These are phyloP conservation scores for Pipistrellus pygmaeus DNA, from an alignment of 2,797 vertebrate species.

Conservation along the genomic window DNA sequence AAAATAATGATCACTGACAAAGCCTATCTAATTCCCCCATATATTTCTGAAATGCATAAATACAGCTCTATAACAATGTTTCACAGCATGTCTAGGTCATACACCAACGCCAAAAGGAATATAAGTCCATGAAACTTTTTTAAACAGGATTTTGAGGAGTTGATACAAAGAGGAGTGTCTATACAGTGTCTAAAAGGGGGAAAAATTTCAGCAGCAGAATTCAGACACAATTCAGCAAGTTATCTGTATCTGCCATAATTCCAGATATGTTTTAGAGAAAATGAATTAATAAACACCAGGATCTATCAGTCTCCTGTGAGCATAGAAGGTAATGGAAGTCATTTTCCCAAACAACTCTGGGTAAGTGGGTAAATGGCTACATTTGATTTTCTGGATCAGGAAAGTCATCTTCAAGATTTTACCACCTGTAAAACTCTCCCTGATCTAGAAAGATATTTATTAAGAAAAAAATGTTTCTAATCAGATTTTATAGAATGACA, in stretches of 20 bases:
- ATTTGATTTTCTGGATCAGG: background rate
- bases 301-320: background rate
- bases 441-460: background rate
- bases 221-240: background rate
- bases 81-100: background rate
- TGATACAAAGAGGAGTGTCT: background rate
- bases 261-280: background rate
- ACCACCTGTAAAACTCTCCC: background rate
- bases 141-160: background rate
- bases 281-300: background rate
- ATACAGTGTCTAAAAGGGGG: background rate
- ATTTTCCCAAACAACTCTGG: background rate
- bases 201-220: background rate
- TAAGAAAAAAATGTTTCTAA: background rate
- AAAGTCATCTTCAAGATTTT: background rate
- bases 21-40: background rate
- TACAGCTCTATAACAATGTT: background rate
- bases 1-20: background rate
- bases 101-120: background rate
- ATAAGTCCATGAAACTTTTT: background rate
- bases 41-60: background rate
- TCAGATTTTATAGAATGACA: background rate
- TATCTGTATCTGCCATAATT: background rate
- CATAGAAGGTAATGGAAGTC: background rate
- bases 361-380: background rate